Evolutionary conservation across 2,113 vertebrate genomes (phyloP).

Genomic region (Callopanchax toddi): DNA sequence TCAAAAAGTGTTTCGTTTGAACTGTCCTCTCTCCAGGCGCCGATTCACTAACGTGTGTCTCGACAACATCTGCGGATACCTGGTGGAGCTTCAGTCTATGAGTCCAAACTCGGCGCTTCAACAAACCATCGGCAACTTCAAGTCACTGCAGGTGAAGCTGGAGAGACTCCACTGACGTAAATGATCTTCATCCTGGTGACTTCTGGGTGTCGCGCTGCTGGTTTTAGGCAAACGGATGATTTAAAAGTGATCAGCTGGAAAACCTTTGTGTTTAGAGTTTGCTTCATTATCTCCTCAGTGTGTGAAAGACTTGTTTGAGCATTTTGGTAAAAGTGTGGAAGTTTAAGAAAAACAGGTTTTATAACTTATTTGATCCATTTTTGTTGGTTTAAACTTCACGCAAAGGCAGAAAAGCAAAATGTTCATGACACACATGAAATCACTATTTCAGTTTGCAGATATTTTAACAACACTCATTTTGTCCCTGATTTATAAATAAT

Average conservation of each 20-base stretch:
- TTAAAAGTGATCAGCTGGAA: background rate
- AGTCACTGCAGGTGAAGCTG: constrained; percentile 93
- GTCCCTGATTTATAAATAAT: constrained; percentile 5
- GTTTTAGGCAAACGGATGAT: constrained; percentile 37
- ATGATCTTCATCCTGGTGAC: background rate
- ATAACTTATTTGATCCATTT: constrained; percentile 69
- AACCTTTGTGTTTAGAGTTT: constrained; percentile 3
- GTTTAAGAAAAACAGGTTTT: constrained; percentile 34
- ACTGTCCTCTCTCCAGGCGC: constrained; percentile 84
- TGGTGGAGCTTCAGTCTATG: constrained; percentile 96
- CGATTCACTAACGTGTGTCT: constrained; percentile 92
- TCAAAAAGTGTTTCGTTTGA: too few relatives aligned
- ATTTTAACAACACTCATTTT: constrained; percentile 6
- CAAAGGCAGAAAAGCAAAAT: background rate
- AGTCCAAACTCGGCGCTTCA: constrained; percentile 87
- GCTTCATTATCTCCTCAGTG: background rate
- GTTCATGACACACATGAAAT: background rate
- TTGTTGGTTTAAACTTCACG: constrained; percentile 34
- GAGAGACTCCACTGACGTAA: constrained; percentile 87
- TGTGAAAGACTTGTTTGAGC: background rate
- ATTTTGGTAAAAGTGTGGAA: background rate
- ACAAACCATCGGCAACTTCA: constrained; percentile 89
- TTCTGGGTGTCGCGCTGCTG: too few relatives aligned
- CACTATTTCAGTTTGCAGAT: constrained; percentile 13
- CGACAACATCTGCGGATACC: constrained; percentile 93